Base-by-base conservation (phyloP, 64 coral and sea anemone species). In the Anthopleura sola region DNA sequence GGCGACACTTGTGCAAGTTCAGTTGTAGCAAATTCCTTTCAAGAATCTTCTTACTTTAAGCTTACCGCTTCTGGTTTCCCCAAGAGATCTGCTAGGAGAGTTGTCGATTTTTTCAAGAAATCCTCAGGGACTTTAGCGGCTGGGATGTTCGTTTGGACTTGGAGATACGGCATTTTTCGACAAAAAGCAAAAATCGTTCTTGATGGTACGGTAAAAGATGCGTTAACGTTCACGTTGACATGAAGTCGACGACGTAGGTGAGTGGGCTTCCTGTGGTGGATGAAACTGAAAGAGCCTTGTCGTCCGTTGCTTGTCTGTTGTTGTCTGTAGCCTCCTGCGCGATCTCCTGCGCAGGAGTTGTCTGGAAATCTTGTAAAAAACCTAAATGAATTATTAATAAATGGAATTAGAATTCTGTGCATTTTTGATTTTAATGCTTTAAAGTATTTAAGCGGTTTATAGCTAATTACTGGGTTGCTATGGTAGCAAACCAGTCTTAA, bases 11-110 rank as follows among this genome's bases (percentile, higher is more conserved):
- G 46, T 48, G 46, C 3, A 3, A 5, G 46, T 3, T 48, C 46
- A 11, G 11, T 11, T 11, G 11, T 48, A 11, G 4, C 8, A 88
- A 44, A 1, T 46, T 37, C 36, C 28, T 48, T 68, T 17, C 11
- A n/a, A n/a, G n/a, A n/a, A 68, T 16, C 47, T 11, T 54, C 57
- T 9, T 82, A 26, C 20, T 54, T 71, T 12, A 78, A 0, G 9
- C 89, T 84, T 49, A 95, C 93, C 75, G 56, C 60, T 80, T 86
- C 90, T 75, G 93, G 86, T 74, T 95, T 95, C 38, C 86, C 86
- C 1, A 95, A 49, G 28, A 95, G 82, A 2, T 86, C 36, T 55
- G 89, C 89, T 28, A 95, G 16, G 0, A 95, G 36, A 2, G 57
- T 68, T 39, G 93, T 81, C 17, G 89, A 90, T 26, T 83, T 68